Evolutionary conservation across 2,113 vertebrate species (phyloP).

Genomic region (Proteles cristata): DNA sequence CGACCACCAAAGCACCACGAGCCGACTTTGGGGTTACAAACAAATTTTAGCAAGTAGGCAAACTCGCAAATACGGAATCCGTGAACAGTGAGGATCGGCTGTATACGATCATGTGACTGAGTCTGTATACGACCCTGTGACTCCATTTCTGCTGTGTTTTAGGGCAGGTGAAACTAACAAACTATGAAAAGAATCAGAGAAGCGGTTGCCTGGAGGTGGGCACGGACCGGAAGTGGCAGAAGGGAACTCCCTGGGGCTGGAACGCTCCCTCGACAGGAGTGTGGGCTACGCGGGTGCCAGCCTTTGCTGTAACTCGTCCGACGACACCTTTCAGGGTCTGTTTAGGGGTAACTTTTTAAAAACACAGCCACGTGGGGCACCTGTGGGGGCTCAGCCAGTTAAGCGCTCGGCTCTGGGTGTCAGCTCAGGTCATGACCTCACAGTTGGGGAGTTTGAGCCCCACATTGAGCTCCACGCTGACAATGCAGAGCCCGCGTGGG

Average conservation of each 20-base stretch:
- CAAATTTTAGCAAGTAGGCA: not conserved
- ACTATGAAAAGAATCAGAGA: not conserved
- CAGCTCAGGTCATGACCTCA: no score
- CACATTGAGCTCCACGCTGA: no score
- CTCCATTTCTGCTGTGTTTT: not conserved
- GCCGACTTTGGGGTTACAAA: no score
- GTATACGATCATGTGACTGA: rapidly evolving
- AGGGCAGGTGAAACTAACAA: not conserved
- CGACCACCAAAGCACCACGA: not conserved
- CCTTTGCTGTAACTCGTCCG: not conserved
- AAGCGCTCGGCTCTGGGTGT: no score
- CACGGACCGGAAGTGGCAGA: not conserved
- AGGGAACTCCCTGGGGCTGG: not conserved
- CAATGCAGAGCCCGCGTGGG: no score
- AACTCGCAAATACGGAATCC: not conserved
- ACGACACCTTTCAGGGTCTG: no score
- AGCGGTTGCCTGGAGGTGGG: not conserved
- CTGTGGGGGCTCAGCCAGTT: no score
- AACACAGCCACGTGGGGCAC: not conserved
- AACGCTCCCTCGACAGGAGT: not conserved
- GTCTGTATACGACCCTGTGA: not conserved
- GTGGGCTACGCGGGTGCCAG: rapidly evolving
- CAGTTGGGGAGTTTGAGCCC: no score
- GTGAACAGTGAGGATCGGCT: no score
- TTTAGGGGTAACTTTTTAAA: not conserved